Conservation (phyloP, 2,113 vertebrate species). For the Junco hyemalis region DNA sequence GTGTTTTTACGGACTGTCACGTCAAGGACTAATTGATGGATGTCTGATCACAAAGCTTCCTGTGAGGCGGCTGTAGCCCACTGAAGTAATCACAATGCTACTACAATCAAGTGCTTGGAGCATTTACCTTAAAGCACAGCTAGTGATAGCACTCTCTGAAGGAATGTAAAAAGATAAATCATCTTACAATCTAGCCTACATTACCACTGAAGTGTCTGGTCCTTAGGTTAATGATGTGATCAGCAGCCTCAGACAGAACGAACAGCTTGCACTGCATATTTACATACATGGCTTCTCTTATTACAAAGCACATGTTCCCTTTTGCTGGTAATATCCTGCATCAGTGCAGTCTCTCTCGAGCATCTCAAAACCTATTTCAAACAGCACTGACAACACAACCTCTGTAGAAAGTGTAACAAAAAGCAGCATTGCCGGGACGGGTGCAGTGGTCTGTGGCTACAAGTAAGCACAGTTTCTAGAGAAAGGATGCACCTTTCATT, state of each 20-base stretch:
- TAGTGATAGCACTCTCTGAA: neutral
- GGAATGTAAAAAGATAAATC: constrained; percentile 10
- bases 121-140: neutral
- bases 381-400: neutral
- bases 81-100: neutral
- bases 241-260: neutral
- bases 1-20: neutral
- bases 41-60: constrained; percentile 35
- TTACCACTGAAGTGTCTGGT: neutral
- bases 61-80: neutral
- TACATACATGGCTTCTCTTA: neutral
- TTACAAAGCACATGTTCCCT: neutral
- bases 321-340: neutral
- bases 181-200: neutral
- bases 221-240: constrained; percentile 17
- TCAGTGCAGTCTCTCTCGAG: neutral
- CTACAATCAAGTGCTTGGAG: neutral
- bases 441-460: neutral
- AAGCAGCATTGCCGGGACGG: fast-evolving
- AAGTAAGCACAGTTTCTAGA: neutral
- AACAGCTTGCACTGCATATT: constrained; percentile 8
- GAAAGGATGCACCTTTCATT: neutral
- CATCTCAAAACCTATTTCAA: neutral
- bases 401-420: neutral
- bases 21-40: constrained; percentile 19